Evolutionary conservation across 2,797 vertebrate species (phyloP), one percentile per base, ranked within the genome.

Genomic region (Capromys pilorides): DNA sequence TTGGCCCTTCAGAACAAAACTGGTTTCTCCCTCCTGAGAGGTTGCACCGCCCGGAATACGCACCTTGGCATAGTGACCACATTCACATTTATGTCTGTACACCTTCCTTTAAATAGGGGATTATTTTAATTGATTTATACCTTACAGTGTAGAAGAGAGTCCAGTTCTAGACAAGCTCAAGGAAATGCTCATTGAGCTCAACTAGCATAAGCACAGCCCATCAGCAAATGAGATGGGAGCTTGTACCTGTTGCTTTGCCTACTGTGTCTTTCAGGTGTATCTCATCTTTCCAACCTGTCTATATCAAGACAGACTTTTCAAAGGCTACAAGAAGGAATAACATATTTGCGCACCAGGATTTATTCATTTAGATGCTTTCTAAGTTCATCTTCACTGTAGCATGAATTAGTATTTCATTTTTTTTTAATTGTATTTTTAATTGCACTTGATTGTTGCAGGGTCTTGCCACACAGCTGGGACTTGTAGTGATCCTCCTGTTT

Each of bases 251-350:
- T 51, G 9, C 39, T 86, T 12, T 9, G 78, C 39, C 49, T 85
- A 61, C 66, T 77, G 7, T 12, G 94, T 36, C 54, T 95, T 95
- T 93, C 78, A 78, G 83, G 62, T 36, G 9, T 61, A 78, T 54
- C 83, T 91, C 66, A 78, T 93, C 82, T 81, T 78, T 22, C 36
- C 86, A 88, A 88, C 13, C 49, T 83, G n/a, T 88, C 75, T 90
- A 12, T 5, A 49, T 24, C 59, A 49, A 69, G 51, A 14, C 45
- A 54, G 3, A 69, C 31, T 61, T 49, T 86, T 88, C 78, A 82
- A 94, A 79, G 69, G 49, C 33, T 49, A 88, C 93, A 62, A 10
- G 13, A 9, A 71, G 57, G 24, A 45, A 59, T 51, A 77, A 69
- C 64, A 84, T 39, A 93, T 21, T 45, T 57, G 2, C 22, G 2